Base-by-base conservation (phyloP, 2,888 invertebrate species). In the Eurois occulta region DNA sequence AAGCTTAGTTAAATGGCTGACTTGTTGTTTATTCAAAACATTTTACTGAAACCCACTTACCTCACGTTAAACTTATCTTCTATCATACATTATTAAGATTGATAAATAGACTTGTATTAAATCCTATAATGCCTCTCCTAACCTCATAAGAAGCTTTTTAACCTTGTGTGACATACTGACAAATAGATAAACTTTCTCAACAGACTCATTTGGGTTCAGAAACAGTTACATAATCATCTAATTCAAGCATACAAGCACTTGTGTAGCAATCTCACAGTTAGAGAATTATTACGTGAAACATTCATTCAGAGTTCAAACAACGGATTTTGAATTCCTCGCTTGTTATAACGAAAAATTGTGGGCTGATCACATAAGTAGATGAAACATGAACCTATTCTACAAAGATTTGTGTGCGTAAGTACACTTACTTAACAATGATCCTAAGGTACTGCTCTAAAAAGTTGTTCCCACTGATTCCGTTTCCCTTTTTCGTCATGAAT, bases 401-500 rank as follows among this genome's bases (percentile, higher is more conserved):
- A 68, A 84, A 84, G 85, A 84, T 86, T 85, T 85, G 67, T 85
- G 78, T 74, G 75, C 76, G 52, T 67, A 78, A 83, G 64, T 79
- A 79, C 60, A 78, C 66, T 73, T 70, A 78, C 74, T 75, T 68
- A 82, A 85, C 87, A 88, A 88, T 86, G 74, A 74, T 52, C 66
- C 66, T 78, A 65, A 85, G 86, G 77, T 84, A 77, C 81, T 78
- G 72, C 74, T 79, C 72, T 76, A 74, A 88, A 89, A 90, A 89
- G 70, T 90, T 90, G 80, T 85, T 87, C 74, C 79, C 88, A 87
- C 89, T 89, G 89, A 91, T 89, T 90, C 86, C 64, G 79, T 87
- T 89, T 89, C 84, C 87, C 88, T 86, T 88, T 89, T 81, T 77
- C 84, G 78, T 84, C 88, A 89, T 91, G 88, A 91, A 92, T 92